Conservation (phyloP, 2,888 invertebrate genomes). For the Colostygia pectinataria region DNA sequence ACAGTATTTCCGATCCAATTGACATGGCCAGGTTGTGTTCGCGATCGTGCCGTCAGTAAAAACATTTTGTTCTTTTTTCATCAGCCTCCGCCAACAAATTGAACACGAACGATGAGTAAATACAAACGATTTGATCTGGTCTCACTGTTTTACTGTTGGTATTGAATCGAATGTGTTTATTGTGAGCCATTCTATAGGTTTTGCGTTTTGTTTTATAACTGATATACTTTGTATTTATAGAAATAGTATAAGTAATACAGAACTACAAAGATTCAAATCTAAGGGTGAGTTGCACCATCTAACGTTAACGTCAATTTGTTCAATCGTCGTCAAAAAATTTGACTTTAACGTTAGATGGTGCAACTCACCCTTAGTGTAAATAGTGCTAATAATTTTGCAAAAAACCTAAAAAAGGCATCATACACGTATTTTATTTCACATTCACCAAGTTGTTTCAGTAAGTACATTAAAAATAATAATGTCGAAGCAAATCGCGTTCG, state of each 20-base stretch:
- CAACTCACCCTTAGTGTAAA: too few species aligned
- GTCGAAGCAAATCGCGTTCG: constrained; percentile 8
- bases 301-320: too few species aligned
- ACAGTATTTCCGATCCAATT: constrained; percentile 3
- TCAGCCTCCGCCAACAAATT: constrained; percentile 47
- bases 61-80: constrained; percentile 32
- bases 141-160: constrained; percentile 33
- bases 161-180: constrained; percentile 23
- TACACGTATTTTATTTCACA: not conserved
- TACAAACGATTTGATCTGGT: constrained; percentile 44
- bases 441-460: not conserved
- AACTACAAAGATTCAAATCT: too few species aligned
- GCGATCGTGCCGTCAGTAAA: constrained; percentile 7
- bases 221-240: not conserved
- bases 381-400: too few species aligned
- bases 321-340: too few species aligned
- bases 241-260: too few species aligned
- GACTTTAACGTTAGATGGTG: too few species aligned
- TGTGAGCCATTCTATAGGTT: constrained; percentile 1
- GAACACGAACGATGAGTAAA: constrained; percentile 39
- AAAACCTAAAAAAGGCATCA: too few species aligned
- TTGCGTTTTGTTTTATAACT: not conserved
- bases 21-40: constrained; percentile 5
- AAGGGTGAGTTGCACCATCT: too few species aligned
- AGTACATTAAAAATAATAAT: not conserved